A percentile compares a stretch with the other conserved stretches of the same genome.
Evolutionary conservation across 2,797 vertebrate species (phyloP).

Genomic region (Simalia tracyae): DNA sequence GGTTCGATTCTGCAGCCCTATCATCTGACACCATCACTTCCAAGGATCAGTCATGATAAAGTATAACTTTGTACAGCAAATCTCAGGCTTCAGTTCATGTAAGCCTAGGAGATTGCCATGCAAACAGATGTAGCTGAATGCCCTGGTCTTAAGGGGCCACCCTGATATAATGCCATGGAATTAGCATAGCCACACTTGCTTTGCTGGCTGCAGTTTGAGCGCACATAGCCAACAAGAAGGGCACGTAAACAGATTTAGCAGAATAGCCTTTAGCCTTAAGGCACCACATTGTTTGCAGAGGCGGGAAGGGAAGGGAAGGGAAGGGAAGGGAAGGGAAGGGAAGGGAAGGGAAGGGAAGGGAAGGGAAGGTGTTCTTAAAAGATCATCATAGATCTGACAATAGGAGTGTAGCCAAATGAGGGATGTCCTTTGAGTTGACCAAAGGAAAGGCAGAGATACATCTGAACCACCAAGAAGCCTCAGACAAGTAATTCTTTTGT

Average conservation of each 20-base stretch:
- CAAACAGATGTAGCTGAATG: slow-evolving; percentile 22
- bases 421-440: neutral
- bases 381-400: neutral
- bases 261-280: neutral
- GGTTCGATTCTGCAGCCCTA: slow-evolving; percentile 26
- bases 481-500: neutral
- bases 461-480: neutral
- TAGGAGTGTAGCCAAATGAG: neutral
- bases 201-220: neutral
- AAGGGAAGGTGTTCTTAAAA: neutral
- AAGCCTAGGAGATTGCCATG: slow-evolving; percentile 32
- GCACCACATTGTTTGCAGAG: neutral
- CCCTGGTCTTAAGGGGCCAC: neutral
- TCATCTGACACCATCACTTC: slow-evolving; percentile 15
- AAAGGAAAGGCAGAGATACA: neutral
- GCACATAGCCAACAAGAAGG: neutral
- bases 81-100: neutral
- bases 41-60: neutral
- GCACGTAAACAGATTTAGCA: neutral
- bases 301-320: neutral
- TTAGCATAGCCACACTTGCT: neutral
- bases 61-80: slow-evolving; percentile 29
- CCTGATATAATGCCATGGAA: neutral
- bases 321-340: accelerated
- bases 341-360: neutral